Percentiles rank a stretch among this genome's conserved stretches.
phyloP scores from a whole-genome alignment of 2,888 invertebrate species.

The Cataglyphis altisquamis region DNA sequence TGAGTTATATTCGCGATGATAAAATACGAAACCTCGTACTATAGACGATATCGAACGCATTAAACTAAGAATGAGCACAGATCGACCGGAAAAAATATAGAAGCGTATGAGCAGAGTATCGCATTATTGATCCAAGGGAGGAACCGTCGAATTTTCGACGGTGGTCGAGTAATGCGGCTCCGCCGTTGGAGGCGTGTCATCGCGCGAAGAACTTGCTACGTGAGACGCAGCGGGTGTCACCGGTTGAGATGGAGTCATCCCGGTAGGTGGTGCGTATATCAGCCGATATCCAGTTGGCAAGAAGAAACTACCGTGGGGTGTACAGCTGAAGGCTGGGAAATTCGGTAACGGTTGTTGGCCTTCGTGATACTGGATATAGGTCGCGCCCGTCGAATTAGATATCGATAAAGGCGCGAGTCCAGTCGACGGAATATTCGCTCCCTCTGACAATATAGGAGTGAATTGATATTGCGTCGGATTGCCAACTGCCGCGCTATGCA shows the following conservation, averaged over 20 bases:
- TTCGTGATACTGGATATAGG: conserved; percentile 81
- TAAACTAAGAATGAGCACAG: conserved; percentile 71
- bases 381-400: conserved; percentile 62
- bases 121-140: conserved; percentile 73
- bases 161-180: conserved; percentile 70
- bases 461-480: conserved; percentile 81
- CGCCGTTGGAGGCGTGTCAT: conserved; percentile 81
- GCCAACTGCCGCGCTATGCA: conserved; percentile 68
- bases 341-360: conserved; percentile 78
- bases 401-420: conserved; percentile 76
- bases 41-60: conserved; percentile 59
- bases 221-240: conserved; percentile 84
- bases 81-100: conserved; percentile 66
- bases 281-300: conserved; percentile 83
- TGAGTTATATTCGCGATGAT: conserved; percentile 65
- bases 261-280: conserved; percentile 81
- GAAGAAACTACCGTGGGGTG: conserved; percentile 83
- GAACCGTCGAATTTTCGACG: conserved; percentile 60
- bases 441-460: conserved; percentile 78
- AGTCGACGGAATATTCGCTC: conserved; percentile 70
- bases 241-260: conserved; percentile 82
- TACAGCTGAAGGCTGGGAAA: conserved; percentile 82
- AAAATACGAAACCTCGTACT: conserved; percentile 61
- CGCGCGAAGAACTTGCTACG: conserved; percentile 81
- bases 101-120: conserved; percentile 63